Percentiles rank a stretch among this genome's conserved stretches.
These are phyloP conservation scores for Xanthostigma xanthostigma DNA, from an alignment of 2,888 invertebrate genomes.

Conservation along the genomic window DNA sequence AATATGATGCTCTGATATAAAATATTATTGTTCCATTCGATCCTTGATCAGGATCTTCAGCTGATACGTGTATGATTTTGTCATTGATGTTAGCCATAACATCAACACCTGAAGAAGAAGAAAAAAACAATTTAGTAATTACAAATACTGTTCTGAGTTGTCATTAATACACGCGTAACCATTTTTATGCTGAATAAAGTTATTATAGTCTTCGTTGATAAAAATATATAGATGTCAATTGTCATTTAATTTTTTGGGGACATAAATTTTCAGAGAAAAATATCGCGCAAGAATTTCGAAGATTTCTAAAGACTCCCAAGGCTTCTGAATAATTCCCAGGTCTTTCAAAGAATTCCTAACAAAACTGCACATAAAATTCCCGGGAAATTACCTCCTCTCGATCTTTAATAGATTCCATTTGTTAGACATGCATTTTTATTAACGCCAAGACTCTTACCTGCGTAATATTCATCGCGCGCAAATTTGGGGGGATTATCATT, in stretches of 20 bases:
- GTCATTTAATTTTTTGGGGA: background rate
- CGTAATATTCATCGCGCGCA: slow-evolving; percentile 44
- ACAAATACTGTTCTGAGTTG: background rate
- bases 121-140: slow-evolving; percentile 2
- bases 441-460: slow-evolving; percentile 32
- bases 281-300: too few relatives aligned
- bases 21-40: slow-evolving; percentile 72
- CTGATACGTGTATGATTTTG: slow-evolving; percentile 57
- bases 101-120: slow-evolving; percentile 44
- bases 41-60: slow-evolving; percentile 69
- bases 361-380: too few relatives aligned
- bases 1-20: slow-evolving; percentile 64
- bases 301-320: too few relatives aligned
- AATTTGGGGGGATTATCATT: slow-evolving; percentile 77
- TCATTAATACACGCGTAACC: background rate
- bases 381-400: too few relatives aligned
- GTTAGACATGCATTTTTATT: background rate
- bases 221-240: background rate
- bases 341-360: too few relatives aligned
- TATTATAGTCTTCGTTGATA: background rate
- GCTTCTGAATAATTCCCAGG: too few relatives aligned
- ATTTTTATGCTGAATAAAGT: background rate
- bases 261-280: background rate
- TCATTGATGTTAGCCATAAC: slow-evolving; percentile 64
- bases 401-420: too few relatives aligned